Evolutionary conservation across 2,113 vertebrate species (phyloP).

Genomic region (Myodes glareolus): DNA sequence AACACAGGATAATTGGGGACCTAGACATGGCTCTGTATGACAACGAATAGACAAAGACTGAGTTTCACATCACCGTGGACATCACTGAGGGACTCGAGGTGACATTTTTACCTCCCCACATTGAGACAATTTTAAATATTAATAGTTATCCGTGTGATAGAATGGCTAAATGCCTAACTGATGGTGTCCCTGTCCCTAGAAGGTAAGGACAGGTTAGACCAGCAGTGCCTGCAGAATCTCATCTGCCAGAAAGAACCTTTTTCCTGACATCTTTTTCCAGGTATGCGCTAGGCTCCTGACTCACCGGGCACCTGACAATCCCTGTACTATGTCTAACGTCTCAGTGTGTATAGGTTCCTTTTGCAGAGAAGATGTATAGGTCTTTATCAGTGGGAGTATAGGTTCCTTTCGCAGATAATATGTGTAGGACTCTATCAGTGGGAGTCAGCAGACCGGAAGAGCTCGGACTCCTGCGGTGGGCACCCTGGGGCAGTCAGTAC

Average conservation of each 20-base stretch:
- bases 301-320: not conserved
- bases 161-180: not conserved
- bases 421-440: not conserved
- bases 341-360: not conserved
- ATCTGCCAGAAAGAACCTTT: not conserved
- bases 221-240: not conserved
- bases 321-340: too few relatives aligned
- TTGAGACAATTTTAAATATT: not conserved
- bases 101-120: not conserved
- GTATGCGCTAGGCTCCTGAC: not conserved
- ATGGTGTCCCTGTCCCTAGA: not conserved
- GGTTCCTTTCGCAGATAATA: not conserved
- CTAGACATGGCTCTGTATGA: fast-evolving
- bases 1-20: fast-evolving
- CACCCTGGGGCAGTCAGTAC: not conserved
- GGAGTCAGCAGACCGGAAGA: not conserved
- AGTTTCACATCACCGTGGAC: fast-evolving
- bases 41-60: fast-evolving
- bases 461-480: not conserved
- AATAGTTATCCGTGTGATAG: not conserved
- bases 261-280: not conserved
- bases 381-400: not conserved
- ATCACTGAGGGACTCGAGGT: too few relatives aligned
- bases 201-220: not conserved
- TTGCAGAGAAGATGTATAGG: not conserved